These are phyloP conservation scores for Acanthosepion esculentum DNA, from an alignment of 2,888 invertebrate genomes.

Conservation along the genomic window DNA sequence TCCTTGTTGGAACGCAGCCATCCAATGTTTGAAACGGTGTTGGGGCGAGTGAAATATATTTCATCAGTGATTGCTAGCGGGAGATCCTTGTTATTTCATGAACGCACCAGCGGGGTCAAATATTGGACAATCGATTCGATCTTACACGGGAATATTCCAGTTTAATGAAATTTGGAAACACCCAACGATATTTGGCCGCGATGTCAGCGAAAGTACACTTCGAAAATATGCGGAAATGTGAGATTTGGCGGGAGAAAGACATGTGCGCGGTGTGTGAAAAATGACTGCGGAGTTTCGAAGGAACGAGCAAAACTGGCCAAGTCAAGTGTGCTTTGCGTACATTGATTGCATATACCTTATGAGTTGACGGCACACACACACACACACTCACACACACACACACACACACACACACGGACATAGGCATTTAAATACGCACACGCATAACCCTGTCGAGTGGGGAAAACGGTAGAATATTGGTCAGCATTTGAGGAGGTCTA, in stretches of 20 bases:
- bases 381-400: no score
- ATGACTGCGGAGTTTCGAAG: background rate
- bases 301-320: background rate
- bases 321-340: background rate
- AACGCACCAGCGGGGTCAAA: background rate
- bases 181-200: background rate
- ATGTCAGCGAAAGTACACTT: background rate
- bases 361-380: no score
- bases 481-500: no score
- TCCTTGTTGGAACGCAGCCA: background rate
- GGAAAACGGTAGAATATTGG: no score
- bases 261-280: background rate
- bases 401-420: no score
- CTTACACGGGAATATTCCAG: background rate
- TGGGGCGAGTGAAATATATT: background rate
- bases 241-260: background rate
- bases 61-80: background rate
- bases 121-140: background rate
- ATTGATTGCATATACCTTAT: no score
- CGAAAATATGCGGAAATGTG: background rate
- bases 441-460: no score
- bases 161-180: slow-evolving; percentile 33
- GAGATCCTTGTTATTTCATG: background rate
- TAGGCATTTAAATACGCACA: no score
- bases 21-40: background rate